phyloP scores from a whole-genome alignment of 2,797 vertebrate species.

The Champsocephalus gunnari region DNA sequence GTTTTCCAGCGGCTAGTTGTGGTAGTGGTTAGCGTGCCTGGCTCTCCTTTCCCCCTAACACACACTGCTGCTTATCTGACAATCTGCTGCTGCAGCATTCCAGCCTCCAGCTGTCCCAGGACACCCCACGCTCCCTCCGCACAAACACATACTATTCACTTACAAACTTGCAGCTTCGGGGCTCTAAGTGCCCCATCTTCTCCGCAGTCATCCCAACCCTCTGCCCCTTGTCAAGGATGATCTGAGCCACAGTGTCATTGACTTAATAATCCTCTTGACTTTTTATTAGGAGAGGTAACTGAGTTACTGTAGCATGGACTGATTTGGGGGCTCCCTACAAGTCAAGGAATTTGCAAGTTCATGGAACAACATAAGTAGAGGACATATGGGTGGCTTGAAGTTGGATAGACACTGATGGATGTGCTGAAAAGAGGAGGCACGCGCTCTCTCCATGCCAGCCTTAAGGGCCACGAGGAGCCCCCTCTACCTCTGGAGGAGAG shows the following conservation, averaged over 20 bases:
- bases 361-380: slow-evolving; percentile 28
- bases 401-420: slow-evolving; percentile 17
- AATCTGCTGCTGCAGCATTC: slow-evolving; percentile 79
- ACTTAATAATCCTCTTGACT: slow-evolving; percentile 52
- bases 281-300: slow-evolving; percentile 48
- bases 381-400: slow-evolving; percentile 27
- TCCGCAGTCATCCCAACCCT: slow-evolving; percentile 26
- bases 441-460: slow-evolving; percentile 26
- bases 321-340: slow-evolving; percentile 28
- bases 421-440: slow-evolving; percentile 23
- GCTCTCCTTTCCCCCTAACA: slow-evolving; percentile 62
- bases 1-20: slow-evolving; percentile 68
- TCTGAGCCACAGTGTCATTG: slow-evolving; percentile 51
- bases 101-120: slow-evolving; percentile 78
- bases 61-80: slow-evolving; percentile 81
- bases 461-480: slow-evolving; percentile 67
- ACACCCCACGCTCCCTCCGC: slow-evolving; percentile 64
- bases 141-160: slow-evolving; percentile 61
- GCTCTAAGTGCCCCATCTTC: slow-evolving; percentile 32
- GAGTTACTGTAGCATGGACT: slow-evolving; percentile 25
- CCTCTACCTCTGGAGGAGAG: slow-evolving; percentile 63
- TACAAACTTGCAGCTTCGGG: slow-evolving; percentile 50
- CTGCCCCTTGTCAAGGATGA: slow-evolving; percentile 32
- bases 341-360: slow-evolving; percentile 48
- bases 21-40: slow-evolving; percentile 74